phyloP scores from a whole-genome alignment of 2,113 vertebrate genomes.

The Columba janthina region DNA sequence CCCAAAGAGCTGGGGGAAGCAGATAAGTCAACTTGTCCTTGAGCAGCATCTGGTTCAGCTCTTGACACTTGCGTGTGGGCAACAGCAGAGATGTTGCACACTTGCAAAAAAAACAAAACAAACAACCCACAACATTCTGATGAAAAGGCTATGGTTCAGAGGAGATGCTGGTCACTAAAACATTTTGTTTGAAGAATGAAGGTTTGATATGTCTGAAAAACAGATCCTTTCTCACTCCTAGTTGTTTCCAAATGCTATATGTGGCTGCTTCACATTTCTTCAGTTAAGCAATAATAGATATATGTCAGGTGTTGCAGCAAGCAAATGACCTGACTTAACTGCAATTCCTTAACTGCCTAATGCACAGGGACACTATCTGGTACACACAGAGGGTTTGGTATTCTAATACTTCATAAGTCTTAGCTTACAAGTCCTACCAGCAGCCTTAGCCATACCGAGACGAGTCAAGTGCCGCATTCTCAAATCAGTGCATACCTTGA shows the following conservation, averaged over 20 bases:
- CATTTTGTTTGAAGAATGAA: not conserved
- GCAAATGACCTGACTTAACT: not conserved
- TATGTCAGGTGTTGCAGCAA: not conserved
- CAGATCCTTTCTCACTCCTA: not conserved
- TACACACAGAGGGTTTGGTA: not conserved
- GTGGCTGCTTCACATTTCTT: not conserved
- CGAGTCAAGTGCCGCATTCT: not conserved
- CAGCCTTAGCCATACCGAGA: not conserved
- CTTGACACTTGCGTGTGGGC: not conserved
- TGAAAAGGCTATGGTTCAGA: not conserved
- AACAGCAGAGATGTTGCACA: not conserved
- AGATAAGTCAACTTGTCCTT: not conserved
- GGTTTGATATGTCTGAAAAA: not conserved
- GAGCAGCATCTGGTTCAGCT: not conserved
- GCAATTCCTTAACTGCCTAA: not conserved
- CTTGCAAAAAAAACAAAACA: too few species aligned
- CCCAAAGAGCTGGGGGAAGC: not conserved
- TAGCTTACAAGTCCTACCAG: not conserved
- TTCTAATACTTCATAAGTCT: not conserved
- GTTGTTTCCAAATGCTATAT: not conserved
- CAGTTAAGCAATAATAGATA: not conserved
- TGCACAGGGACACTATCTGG: not conserved
- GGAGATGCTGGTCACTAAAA: not conserved
- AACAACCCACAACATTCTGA: not conserved
- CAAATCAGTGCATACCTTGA: not conserved